Base-by-base conservation (phyloP, 2,888 invertebrate genomes). In the Pyrochroa serraticornis region DNA sequence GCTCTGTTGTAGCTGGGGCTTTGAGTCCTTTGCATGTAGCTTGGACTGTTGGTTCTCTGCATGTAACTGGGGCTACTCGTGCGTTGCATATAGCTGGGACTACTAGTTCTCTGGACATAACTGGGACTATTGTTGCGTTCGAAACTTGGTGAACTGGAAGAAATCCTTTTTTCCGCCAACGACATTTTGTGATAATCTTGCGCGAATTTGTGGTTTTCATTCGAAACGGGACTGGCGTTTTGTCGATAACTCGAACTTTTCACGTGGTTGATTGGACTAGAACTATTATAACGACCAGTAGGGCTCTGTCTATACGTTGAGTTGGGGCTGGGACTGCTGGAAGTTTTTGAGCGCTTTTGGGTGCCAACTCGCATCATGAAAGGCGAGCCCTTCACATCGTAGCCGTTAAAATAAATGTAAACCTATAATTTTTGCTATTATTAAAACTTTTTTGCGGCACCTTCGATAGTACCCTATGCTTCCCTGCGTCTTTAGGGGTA, bases 341-440 rank as follows among this genome's bases (percentile, higher is more conserved):
- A 81, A 0, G 83, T 81, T 70, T 84, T 84, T 33, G 82, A 79
- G 22, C 90, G 85, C 60, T 86, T 87, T 58, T 84, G 84, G 0
- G 91, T 88, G 12, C 93, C 93, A 7, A 94, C 93, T 55, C 93
- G 83, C 80, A 95, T 88, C 74, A 92, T 89, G 74, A 92, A 93
- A 22, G 94, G 94, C 7, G 93, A 94, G 3, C 93, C 96, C 76
- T 85, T 85, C n/a, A 91, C 87, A 47, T 84, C 83, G 74, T 90
- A 89, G 7, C 95, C 96, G 76, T 97, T 97, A 81, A 96, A 97
- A 76, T 94, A 95, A 31, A 97, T 88, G 77, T 96, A 95, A 35
- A 95, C 86, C 81, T 89, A 80, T 51, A 69, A 58, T 51, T 9
- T 10, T 6, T 2, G 8, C n/a, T n/a, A 7, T 39, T 42, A 42